These are phyloP conservation scores for Laspeyria flexula DNA, from an alignment of 2,888 invertebrate species.

Conservation along the genomic window DNA sequence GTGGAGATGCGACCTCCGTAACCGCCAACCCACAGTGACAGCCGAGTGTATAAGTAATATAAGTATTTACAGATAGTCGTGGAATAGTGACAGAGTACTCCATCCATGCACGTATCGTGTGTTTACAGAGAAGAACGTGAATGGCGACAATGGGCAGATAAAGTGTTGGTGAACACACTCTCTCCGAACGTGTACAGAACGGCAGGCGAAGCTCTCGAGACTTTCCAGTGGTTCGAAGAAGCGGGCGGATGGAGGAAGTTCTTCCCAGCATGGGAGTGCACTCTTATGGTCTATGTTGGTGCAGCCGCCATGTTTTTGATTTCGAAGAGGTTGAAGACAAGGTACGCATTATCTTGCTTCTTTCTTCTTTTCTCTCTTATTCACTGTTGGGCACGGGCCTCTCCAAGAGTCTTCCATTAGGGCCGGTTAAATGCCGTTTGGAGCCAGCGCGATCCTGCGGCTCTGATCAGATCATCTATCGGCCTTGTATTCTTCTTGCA, in stretches of 20 bases:
- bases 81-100: conserved; percentile 84
- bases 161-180: conserved; percentile 94
- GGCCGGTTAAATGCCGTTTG: too few species aligned
- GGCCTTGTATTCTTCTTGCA: too few species aligned
- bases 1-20: too few species aligned
- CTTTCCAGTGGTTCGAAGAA: conserved; percentile 97
- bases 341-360: conserved; percentile 54
- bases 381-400: too few species aligned
- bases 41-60: too few species aligned
- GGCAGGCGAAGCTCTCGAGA: conserved; percentile 92
- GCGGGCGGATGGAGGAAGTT: conserved; percentile 96
- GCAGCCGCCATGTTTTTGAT: conserved; percentile 97
- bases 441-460: too few species aligned
- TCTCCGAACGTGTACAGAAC: conserved; percentile 99
- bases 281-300: conserved; percentile 95
- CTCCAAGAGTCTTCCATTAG: too few species aligned
- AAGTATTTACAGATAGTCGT: too few species aligned
- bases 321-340: conserved; percentile 94
- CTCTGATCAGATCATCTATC: too few species aligned
- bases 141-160: conserved; percentile 98
- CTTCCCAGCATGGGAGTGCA: conserved; percentile 94
- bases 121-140: conserved; percentile 93
- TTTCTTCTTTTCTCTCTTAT: too few species aligned
- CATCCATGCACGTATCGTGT: too few species aligned
- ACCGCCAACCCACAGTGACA: too few species aligned